phyloP scores from a whole-genome alignment of 2,888 invertebrate species.

The Rhagophthalmus giganteus region DNA sequence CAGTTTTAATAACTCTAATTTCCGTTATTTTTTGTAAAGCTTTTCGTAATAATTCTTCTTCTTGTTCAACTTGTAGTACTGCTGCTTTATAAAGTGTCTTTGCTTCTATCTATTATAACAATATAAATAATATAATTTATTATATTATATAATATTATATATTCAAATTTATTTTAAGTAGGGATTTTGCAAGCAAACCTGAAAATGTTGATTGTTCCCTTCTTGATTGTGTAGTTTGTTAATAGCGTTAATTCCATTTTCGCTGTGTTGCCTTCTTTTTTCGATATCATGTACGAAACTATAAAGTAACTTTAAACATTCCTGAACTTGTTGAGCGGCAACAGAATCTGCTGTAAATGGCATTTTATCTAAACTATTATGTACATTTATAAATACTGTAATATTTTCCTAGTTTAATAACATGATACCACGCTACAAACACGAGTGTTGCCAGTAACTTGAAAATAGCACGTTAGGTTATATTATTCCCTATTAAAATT shows the following conservation, averaged over 20 bases:
- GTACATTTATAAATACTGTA: slow-evolving; percentile 21
- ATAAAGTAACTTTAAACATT: slow-evolving; percentile 77
- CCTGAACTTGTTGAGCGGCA: slow-evolving; percentile 70
- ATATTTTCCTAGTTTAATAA: slow-evolving; percentile 55
- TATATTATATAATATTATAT: too few species aligned
- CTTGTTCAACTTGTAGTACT: slow-evolving; percentile 78
- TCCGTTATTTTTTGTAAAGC: slow-evolving; percentile 87
- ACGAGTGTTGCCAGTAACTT: slow-evolving; percentile 45
- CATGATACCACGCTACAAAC: slow-evolving; percentile 59
- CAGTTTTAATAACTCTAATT: slow-evolving; percentile 86
- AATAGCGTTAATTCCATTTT: slow-evolving; percentile 78
- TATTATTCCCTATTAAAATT: too few species aligned
- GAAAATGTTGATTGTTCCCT: neutral
- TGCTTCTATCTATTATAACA: too few species aligned
- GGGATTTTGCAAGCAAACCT: too few species aligned
- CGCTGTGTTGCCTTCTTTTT: slow-evolving; percentile 75
- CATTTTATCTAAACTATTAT: slow-evolving; percentile 57
- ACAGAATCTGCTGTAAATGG: slow-evolving; percentile 76
- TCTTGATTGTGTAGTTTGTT: slow-evolving; percentile 57
- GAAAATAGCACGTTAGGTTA: slow-evolving; percentile 12
- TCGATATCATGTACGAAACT: slow-evolving; percentile 80
- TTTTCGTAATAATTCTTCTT: slow-evolving; percentile 79
- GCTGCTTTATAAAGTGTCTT: slow-evolving; percentile 80
- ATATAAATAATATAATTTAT: too few species aligned
- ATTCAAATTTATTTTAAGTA: too few species aligned